phyloP scores from a whole-genome alignment of 2,113 vertebrate genomes.

The Zosterops japonicus region DNA sequence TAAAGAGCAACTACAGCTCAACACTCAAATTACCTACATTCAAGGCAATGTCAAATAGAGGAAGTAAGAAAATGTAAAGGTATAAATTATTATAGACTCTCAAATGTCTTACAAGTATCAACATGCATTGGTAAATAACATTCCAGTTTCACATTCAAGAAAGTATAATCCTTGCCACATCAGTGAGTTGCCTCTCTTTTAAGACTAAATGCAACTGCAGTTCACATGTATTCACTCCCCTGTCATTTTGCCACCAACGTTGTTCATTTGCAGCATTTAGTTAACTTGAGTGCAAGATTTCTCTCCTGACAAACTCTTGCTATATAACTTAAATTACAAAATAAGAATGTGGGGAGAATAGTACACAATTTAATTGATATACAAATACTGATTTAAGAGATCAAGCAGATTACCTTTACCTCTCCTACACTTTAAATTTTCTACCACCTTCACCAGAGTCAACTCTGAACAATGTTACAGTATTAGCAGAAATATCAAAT shows the following conservation, averaged over 20 bases:
- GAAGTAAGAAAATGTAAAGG: not conserved
- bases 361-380: not conserved
- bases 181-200: not conserved
- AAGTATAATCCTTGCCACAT: not conserved
- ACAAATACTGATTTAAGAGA: not conserved
- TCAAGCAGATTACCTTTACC: not conserved
- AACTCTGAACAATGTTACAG: not conserved
- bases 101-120: not conserved
- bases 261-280: not conserved
- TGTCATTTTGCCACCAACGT: not conserved
- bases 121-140: not conserved
- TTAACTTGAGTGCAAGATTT: not conserved
- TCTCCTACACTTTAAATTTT: not conserved
- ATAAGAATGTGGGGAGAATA: not conserved
- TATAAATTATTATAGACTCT: not conserved
- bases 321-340: not conserved
- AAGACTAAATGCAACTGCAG: not conserved
- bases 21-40: not conserved
- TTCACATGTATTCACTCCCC: not conserved
- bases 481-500: not conserved
- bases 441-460: not conserved
- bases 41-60: not conserved
- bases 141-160: not conserved
- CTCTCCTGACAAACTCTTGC: not conserved
- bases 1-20: not conserved